phyloP scores from a whole-genome alignment of 2,113 vertebrate species.

The Anser brachyrhynchus region DNA sequence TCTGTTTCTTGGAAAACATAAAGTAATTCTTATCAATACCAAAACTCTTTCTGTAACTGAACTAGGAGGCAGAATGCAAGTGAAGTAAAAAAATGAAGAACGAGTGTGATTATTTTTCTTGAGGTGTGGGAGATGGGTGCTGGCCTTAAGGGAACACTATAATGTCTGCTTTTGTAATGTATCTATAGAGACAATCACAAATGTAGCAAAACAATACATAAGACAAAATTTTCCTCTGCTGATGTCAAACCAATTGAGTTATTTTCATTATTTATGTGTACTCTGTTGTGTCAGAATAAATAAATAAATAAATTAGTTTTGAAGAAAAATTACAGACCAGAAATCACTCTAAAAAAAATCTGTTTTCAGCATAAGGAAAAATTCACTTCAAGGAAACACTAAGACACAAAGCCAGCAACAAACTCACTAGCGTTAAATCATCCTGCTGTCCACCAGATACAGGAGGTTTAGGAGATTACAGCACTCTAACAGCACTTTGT shows the following conservation, averaged over 20 bases:
- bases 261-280: neutral
- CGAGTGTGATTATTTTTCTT: neutral
- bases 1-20: neutral
- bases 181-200: neutral
- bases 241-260: neutral
- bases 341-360: neutral
- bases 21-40: neutral
- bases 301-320: rapidly evolving
- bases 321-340: rapidly evolving
- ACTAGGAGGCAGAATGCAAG: neutral
- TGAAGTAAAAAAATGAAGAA: neutral
- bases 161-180: neutral
- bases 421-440: neutral
- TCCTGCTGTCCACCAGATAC: neutral
- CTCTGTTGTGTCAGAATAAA: neutral
- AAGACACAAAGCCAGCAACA: neutral
- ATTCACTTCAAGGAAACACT: neutral
- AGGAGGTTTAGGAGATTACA: neutral
- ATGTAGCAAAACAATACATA: neutral
- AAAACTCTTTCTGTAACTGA: neutral
- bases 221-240: neutral
- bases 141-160: neutral
- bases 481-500: neutral
- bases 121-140: too few relatives aligned
- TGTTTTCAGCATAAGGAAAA: neutral